phyloP scores from a whole-genome alignment of 2,888 invertebrate species.

The Dichetophora obliterata region DNA sequence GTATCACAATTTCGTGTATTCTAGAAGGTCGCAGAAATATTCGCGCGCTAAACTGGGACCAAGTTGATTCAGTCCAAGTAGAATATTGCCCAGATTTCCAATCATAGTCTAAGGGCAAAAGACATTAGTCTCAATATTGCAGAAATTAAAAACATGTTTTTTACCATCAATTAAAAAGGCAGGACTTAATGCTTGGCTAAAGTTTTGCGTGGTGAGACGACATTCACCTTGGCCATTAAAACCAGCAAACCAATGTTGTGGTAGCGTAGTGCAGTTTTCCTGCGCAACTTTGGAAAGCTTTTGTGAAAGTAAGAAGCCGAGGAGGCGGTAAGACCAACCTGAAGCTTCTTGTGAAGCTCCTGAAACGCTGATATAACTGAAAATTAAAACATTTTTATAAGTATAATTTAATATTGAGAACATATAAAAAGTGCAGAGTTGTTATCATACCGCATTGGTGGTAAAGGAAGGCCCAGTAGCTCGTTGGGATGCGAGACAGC shows the following conservation, averaged over 20 bases:
- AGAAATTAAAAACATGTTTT: conserved; percentile 10
- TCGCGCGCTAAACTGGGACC: conserved; percentile 80
- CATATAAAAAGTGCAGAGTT: neutral
- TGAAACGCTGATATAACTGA: conserved; percentile 67
- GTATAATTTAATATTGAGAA: neutral
- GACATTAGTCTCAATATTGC: conserved; percentile 9
- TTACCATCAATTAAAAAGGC: conserved; percentile 81
- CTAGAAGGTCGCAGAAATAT: conserved; percentile 81
- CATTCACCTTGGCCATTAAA: conserved; percentile 79
- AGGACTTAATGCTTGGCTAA: conserved; percentile 83
- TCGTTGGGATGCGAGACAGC: conserved; percentile 74
- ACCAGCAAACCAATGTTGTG: conserved; percentile 76
- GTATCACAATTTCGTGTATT: conserved; percentile 64
- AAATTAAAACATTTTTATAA: conserved; percentile 27
- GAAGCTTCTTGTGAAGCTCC: conserved; percentile 65
- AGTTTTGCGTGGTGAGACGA: conserved; percentile 80
- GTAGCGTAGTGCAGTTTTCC: conserved; percentile 70
- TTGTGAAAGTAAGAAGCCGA: conserved; percentile 65
- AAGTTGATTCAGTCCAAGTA: conserved; percentile 91
- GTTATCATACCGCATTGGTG: conserved; percentile 62
- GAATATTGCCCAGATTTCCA: conserved; percentile 83
- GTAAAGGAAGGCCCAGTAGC: conserved; percentile 62
- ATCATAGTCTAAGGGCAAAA: conserved; percentile 75
- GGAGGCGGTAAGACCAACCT: conserved; percentile 66
- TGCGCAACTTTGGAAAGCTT: conserved; percentile 57